Evolutionary conservation across 2,113 vertebrate species (phyloP).

Genomic region (Barnardius zonarius): DNA sequence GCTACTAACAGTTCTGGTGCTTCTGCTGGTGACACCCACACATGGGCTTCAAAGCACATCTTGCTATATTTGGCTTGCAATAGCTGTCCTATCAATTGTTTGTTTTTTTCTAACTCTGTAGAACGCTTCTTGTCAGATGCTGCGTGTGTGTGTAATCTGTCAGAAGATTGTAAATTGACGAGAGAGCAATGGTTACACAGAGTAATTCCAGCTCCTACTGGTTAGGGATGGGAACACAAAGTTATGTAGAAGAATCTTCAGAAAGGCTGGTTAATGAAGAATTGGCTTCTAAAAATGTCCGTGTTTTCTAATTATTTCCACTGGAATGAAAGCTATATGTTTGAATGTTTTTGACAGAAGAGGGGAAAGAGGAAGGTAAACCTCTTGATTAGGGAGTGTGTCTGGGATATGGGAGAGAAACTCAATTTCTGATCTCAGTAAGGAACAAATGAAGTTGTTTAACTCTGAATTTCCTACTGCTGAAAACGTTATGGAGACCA

Average conservation of each 20-base stretch:
- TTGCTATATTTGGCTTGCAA: not conserved
- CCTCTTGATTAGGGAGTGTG: not conserved
- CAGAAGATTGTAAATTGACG: not conserved
- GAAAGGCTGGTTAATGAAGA: not conserved
- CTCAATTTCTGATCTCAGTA: not conserved
- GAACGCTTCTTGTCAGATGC: not conserved
- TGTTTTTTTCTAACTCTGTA: not conserved
- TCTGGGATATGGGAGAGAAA: not conserved
- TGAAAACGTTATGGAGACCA: not conserved
- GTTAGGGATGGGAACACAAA: fast-evolving
- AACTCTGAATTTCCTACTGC: not conserved
- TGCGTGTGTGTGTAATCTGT: not conserved
- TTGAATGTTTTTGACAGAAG: not conserved
- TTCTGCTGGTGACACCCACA: not conserved
- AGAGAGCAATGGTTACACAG: not conserved
- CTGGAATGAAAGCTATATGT: not conserved
- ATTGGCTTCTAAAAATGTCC: not conserved
- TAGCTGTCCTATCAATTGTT: not conserved
- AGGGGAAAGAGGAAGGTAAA: not conserved
- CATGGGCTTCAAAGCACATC: not conserved
- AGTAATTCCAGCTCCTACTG: not conserved
- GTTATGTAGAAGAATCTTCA: not conserved
- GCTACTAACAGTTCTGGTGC: not conserved
- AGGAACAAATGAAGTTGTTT: not conserved
- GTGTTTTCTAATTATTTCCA: not conserved